Percentiles rank a stretch among this genome's conserved stretches.
phyloP scores from a whole-genome alignment of 35 echinoderm and acorn worm genomes.

The Stichopus chloronotus region DNA sequence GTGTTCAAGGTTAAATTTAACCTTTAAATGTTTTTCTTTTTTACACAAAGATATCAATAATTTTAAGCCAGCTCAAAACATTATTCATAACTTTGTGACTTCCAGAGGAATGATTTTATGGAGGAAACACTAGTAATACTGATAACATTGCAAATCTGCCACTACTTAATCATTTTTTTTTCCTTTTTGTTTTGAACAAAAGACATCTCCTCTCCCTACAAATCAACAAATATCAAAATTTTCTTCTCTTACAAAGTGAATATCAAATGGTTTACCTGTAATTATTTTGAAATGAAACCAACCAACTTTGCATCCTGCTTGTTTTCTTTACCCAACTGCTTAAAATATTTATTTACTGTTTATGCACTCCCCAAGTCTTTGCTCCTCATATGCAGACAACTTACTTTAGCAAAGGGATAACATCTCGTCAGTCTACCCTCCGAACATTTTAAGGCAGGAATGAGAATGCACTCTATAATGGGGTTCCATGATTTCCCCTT shows the following conservation, averaged over 20 bases:
- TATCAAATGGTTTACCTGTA: conserved; percentile 26
- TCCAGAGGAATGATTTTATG: conserved; percentile 30
- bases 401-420: no score
- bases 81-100: conserved; percentile 50
- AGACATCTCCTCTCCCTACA: background rate
- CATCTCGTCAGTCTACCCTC: no score
- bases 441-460: no score
- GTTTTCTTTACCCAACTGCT: no score
- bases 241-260: conserved; percentile 39
- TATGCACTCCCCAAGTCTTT: no score
- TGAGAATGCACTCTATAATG: no score
- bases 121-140: conserved; percentile 32
- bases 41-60: conserved; percentile 44
- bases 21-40: background rate
- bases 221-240: conserved; percentile 33
- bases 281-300: conserved; percentile 1
- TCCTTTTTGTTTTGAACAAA: background rate
- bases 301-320: background rate
- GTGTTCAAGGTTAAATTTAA: background rate
- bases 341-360: no score
- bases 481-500: background rate
- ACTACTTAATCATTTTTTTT: background rate
- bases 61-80: conserved; percentile 46
- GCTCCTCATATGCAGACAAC: no score
- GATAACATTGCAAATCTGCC: conserved; percentile 32